Evolutionary conservation across 2,888 invertebrate genomes (phyloP).

Genomic region (Idaea biselata): DNA sequence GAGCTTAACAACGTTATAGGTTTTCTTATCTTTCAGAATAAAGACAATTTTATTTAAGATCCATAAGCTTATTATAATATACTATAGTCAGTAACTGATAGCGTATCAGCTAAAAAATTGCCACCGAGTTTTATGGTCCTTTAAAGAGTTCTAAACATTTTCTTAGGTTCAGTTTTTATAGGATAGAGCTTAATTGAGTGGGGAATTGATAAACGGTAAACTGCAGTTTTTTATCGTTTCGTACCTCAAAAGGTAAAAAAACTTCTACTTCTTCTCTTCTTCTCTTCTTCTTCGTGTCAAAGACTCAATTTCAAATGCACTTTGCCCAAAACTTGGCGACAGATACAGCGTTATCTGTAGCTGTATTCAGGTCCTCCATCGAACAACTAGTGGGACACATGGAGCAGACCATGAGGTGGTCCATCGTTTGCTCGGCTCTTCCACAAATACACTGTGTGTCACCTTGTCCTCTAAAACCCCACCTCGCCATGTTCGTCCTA

Average conservation of each 20-base stretch:
- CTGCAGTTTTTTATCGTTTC: background rate
- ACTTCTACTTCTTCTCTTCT: background rate
- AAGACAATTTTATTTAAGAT: background rate
- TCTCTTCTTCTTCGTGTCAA: too few species aligned
- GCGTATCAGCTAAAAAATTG: background rate
- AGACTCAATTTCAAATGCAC: too few species aligned
- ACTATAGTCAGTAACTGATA: conserved; percentile 5
- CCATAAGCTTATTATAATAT: conserved; percentile 22
- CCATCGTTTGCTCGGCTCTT: too few species aligned
- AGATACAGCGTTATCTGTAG: too few species aligned
- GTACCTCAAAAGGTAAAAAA: background rate
- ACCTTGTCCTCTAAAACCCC: too few species aligned
- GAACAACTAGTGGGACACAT: too few species aligned
- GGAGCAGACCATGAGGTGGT: too few species aligned
- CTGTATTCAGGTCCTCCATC: too few species aligned
- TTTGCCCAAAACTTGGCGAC: too few species aligned
- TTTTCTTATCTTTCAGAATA: background rate
- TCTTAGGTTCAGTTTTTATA: conserved; percentile 40
- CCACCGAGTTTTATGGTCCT: background rate
- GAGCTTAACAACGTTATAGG: background rate
- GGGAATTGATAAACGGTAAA: background rate
- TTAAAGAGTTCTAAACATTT: conserved; percentile 27
- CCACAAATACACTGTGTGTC: too few species aligned
- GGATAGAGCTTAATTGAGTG: background rate
- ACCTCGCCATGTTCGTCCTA: too few species aligned